These are phyloP conservation scores for Crotophaga sulcirostris DNA, from an alignment of 2,113 vertebrate species.

Conservation along the genomic window DNA sequence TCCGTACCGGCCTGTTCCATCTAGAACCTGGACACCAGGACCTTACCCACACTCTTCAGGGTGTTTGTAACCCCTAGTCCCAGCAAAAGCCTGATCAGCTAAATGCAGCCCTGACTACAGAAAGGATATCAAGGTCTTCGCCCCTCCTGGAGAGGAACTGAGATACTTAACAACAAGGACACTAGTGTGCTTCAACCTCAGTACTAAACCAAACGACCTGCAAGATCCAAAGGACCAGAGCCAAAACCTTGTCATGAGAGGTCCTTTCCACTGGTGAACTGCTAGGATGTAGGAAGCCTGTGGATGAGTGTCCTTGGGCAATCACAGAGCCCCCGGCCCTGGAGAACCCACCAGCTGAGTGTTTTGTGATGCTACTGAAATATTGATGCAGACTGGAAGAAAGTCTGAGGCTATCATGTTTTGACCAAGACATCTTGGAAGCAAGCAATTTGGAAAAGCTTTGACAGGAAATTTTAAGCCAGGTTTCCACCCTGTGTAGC, in stretches of 20 bases:
- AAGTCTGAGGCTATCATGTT: neutral
- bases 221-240: neutral
- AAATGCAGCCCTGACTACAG: neutral
- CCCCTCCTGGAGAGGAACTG: rapidly evolving
- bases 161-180: neutral
- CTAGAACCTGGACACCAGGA: neutral
- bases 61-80: neutral
- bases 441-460: neutral
- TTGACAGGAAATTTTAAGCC: neutral
- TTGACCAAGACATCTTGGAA: conserved; percentile 1
- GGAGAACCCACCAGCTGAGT: neutral
- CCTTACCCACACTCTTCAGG: neutral
- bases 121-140: neutral
- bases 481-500: neutral
- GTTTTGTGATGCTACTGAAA: neutral
- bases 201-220: neutral
- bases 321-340: neutral
- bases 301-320: neutral
- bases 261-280: neutral
- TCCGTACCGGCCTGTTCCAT: neutral
- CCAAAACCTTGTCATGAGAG: neutral
- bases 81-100: neutral
- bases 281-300: neutral
- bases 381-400: neutral
- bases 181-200: neutral